Base-by-base conservation (phyloP, 2,113 vertebrate species). In the Hucho hucho region DNA sequence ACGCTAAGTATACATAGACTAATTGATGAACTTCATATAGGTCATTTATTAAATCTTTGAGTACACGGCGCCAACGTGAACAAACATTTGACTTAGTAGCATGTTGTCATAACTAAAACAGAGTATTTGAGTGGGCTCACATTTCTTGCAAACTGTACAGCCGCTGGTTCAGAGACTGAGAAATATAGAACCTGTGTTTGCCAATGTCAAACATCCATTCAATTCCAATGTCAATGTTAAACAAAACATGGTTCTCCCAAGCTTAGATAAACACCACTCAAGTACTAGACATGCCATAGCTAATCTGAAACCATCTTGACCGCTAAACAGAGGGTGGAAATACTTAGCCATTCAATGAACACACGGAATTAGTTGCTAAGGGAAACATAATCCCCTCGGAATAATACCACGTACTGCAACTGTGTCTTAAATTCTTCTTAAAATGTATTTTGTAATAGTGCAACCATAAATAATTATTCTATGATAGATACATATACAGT, bases 21-120 rank as follows among this genome's bases (percentile, higher is more conserved):
- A 37, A 43, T 1, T 61, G 58, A 61, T 61, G 58, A 61, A 67
- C 18, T 67, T 65, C 25, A 76, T 20, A 65, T 28, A 63, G 64
- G 69, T 73, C 46, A 69, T 93, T 92, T 91, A 91, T 91, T 93
- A 91, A 91, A 88, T 89, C 90, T 84, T 88, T 75, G 84, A 86
- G 82, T 86, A 83, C 80, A 87, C 72, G 29, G 58, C 66, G 66
- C 59, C 47, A 71, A 75, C 24, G 24, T 76, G 65, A 70, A 37
- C 65, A 47, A 70, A 81, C 75, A 81, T 69, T 80, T 76, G 77
- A 79, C 59, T 67, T 9, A 67, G 72, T 22, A 82, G 68, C 64
- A 84, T 76, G 71, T n/a, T 75, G 73, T 73, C 77, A 74, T 75
- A 53, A 77, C 71, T 74, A 76, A 78, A 81, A 79, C 74, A 53